phyloP scores from a whole-genome alignment of 2,797 vertebrate genomes.

The Delichon dasypus region DNA sequence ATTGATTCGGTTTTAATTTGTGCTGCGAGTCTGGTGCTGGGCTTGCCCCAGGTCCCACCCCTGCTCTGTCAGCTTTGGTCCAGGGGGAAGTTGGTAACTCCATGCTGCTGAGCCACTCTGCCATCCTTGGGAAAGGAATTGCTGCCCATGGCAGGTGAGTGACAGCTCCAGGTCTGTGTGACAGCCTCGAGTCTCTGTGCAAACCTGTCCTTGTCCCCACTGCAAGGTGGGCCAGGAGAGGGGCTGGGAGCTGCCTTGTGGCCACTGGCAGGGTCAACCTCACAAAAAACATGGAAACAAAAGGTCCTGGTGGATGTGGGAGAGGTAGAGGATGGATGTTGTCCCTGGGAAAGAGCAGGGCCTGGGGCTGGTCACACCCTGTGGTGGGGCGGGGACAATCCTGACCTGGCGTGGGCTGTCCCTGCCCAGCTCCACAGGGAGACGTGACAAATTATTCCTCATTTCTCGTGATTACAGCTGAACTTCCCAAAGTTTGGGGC shows the following conservation, averaged over 20 bases:
- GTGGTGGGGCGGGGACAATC: accelerated
- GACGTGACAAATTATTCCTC: not conserved
- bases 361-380: not conserved
- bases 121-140: too few relatives aligned
- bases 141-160: accelerated
- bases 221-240: not conserved
- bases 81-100: not conserved
- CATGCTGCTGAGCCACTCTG: accelerated
- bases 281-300: accelerated
- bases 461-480: not conserved
- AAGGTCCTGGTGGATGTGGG: accelerated
- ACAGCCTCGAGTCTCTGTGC: not conserved
- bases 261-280: accelerated
- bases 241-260: not conserved
- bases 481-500: not conserved
- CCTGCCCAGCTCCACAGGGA: not conserved
- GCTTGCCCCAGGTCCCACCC: not conserved
- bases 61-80: accelerated
- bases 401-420: accelerated
- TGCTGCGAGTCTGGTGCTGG: accelerated
- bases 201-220: accelerated
- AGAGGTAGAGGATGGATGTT: not conserved
- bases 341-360: not conserved
- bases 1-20: accelerated
- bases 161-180: not conserved